Conservation (phyloP, 2,888 invertebrate genomes). For the Uropetala carovei region DNA sequence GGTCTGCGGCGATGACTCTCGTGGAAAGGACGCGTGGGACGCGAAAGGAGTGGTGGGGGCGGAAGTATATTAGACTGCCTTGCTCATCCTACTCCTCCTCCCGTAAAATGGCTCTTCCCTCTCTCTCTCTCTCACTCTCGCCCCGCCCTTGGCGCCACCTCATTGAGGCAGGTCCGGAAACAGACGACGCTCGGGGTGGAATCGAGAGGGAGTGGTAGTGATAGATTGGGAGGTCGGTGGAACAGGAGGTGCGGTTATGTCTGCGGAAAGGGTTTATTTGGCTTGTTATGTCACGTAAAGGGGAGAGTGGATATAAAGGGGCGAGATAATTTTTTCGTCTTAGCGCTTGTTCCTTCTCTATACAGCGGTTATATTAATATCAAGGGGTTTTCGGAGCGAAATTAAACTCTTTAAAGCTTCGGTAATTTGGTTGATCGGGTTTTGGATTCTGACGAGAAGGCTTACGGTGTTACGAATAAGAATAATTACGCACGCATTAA, state of each 20-base stretch:
- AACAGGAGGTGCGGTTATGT: conserved; percentile 50
- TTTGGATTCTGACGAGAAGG: background rate
- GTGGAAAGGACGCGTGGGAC: background rate
- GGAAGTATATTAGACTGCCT: conserved; percentile 22
- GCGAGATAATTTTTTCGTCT: background rate
- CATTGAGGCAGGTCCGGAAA: conserved; percentile 54
- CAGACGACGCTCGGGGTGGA: conserved; percentile 29
- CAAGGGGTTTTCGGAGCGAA: no score
- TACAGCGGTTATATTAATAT: background rate
- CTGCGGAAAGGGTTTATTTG: conserved; percentile 52
- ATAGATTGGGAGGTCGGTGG: conserved; percentile 38
- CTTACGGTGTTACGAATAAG: no score
- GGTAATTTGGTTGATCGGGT: background rate
- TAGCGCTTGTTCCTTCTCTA: background rate
- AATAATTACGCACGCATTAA: no score
- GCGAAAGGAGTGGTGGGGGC: background rate
- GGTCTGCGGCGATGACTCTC: background rate
- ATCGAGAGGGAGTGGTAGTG: conserved; percentile 30
- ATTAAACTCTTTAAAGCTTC: no score
- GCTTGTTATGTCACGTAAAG: conserved; percentile 1
- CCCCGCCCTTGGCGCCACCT: conserved; percentile 26
- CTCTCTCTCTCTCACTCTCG: background rate
- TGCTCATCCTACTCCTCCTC: background rate
- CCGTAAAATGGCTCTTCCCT: background rate
- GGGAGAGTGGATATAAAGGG: background rate